Evolutionary conservation across 2,113 vertebrate genomes (phyloP), one percentile per base, ranked within the genome.

Genomic region (Callaeas wilsoni): DNA sequence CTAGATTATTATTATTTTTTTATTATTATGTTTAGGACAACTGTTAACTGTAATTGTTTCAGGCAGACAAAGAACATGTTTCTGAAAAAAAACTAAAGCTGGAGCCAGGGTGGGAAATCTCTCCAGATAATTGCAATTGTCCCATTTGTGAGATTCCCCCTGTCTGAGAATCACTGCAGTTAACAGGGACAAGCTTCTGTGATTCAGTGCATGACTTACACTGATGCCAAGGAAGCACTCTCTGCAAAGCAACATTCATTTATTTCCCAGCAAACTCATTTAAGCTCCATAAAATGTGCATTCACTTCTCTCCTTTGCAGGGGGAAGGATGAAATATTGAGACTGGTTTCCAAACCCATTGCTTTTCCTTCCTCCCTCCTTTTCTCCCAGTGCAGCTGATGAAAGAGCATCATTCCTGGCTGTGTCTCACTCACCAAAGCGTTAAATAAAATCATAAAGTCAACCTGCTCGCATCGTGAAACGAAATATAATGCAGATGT

Each of bases 211-310:
- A 59, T 29, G 55, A 80, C 67, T 88, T 75, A 73, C 30, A 55
- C 53, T 62, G 65, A 53, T 41, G 44, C 29, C 59, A 63, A 69
- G 29, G 46, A 92, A 82, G 49, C 21, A 18, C 10, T 67, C 39
- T 88, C 63, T 64, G 49, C 55, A 79, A 83, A 83, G 79, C 44
- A 87, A 70, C 8, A 69, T 44, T 78, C 25, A 62, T 30, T 91
- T 87, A 82, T 50, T 91, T 93, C 79, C 50, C 59, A 73, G 78
- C 13, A 96, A 96, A 93, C 33, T 73, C 78, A 69, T 89, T 89
- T 92, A 86, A 53, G 35, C 19, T 63, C 62, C 23, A 62, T 62
- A 91, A 94, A 92, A 87, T 23, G 42, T 67, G 26, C 20, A 85
- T 18, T n/a, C 21, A 55, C 55, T 59, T 89, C 56, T 74, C 64